Conservation (phyloP, 2,797 vertebrate genomes). For the Oreonectes daqikongensis region DNA sequence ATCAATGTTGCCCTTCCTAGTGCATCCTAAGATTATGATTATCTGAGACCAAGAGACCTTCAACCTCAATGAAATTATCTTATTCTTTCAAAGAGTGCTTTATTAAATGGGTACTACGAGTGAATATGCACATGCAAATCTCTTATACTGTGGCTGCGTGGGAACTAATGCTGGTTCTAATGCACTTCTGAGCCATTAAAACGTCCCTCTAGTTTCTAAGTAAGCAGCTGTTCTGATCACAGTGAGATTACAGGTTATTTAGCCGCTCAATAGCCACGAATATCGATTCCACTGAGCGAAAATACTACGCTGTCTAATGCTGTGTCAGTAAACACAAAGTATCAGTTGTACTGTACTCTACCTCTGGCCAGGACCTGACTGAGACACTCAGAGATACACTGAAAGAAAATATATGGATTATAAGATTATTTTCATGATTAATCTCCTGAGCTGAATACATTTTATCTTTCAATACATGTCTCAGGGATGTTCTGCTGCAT, state of each 20-base stretch:
- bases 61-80: not conserved
- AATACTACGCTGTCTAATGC: not conserved
- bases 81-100: not conserved
- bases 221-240: conserved; percentile 34
- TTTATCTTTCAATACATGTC: not conserved
- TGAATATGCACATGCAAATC: not conserved
- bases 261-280: conserved; percentile 38
- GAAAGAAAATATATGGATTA: not conserved
- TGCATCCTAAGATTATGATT: not conserved
- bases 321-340: not conserved
- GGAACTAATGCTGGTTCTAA: conserved; percentile 22
- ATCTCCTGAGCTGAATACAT: not conserved
- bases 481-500: not conserved
- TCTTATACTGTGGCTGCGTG: not conserved
- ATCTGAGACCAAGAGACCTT: not conserved
- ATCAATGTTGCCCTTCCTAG: not conserved
- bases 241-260: conserved; percentile 33
- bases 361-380: not conserved
- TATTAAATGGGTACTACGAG: conserved; percentile 6
- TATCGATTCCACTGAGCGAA: conserved; percentile 9
- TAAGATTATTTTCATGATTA: not conserved
- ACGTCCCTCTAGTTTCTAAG: conserved; percentile 15
- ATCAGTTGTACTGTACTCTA: not conserved
- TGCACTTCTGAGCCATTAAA: conserved; percentile 34
- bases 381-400: not conserved